Evolutionary conservation across 2,888 invertebrate species (phyloP), one percentile per base, ranked within the genome.

Genomic region (Pycnomerus fuliginosus): DNA sequence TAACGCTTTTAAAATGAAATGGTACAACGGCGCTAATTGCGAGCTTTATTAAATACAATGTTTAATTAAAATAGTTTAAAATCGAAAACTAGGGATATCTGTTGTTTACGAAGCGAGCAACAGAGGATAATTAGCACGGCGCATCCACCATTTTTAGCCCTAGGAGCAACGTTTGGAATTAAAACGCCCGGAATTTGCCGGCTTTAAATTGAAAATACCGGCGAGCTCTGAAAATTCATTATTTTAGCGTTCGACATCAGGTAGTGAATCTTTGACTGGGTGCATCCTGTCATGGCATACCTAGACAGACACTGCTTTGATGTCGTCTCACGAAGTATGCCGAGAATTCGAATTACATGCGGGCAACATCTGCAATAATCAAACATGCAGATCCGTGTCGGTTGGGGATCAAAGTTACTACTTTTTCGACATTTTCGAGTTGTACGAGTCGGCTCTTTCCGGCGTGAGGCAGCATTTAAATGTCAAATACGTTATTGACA

Each of bases 401-500:
- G 41, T 25, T 28, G 22, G 13, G 22, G 36, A 22, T 16, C 30
- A 40, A 35, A 45, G 29, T 37, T 39, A 15, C 29, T 15, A 33
- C 12, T 42, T 31, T 32, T 13, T 30, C 42, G 42, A 47, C 37
- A 42, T 47, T 47, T 42, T 32, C 12, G 37, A 37, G 44, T 15
- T 31, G 31, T 12, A 13, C 33, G 38, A 40, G 29, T 48, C 43
- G 45, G 45, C 34, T 44, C 40, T 38, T 50, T 43, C 40, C 44
- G 40, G 30, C 32, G 46, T 47, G 42, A 25, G 45, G 38, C 50
- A 53, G 48, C 50, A 56, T 56, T 56, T 53, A 56, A 55, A 54
- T 55, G 54, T 55, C 54, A 55, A 52, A 49, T 52, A 44, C 44
- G 39, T 52, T 53, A 53, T 50, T 53, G 51, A 52, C 52, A 47